Evolutionary conservation across 2,888 invertebrate species (phyloP).

Genomic region (Sarcophaga carnaria): DNA sequence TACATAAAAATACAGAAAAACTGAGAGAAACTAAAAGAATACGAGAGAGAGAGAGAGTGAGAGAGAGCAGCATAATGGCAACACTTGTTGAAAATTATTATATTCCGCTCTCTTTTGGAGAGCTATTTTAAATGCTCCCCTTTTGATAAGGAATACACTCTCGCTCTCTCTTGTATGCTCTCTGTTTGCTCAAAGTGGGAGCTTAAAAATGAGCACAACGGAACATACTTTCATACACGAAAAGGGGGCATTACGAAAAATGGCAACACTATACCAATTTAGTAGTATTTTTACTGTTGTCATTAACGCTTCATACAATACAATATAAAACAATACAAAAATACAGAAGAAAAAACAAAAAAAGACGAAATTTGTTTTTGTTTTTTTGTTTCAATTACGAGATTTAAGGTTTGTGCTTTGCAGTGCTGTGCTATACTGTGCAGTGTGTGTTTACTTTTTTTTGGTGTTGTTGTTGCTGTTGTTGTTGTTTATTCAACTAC

Average conservation of each 20-base stretch:
- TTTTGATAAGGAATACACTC: background rate
- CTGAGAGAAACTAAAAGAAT: constrained; percentile 1
- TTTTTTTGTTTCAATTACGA: constrained; percentile 51
- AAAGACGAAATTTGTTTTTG: constrained; percentile 3
- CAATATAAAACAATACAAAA: constrained; percentile 40
- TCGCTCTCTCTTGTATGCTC: background rate
- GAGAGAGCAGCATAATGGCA: constrained; percentile 25
- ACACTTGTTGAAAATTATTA: constrained; percentile 67
- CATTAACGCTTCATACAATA: constrained; percentile 66
- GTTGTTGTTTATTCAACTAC: no score
- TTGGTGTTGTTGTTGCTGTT: background rate
- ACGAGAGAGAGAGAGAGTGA: constrained; percentile 7
- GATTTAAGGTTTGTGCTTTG: background rate
- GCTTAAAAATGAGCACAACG: constrained; percentile 13
- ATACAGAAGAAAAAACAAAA: constrained; percentile 7
- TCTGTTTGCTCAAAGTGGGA: constrained; percentile 12
- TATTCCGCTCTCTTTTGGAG: constrained; percentile 15
- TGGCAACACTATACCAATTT: constrained; percentile 68
- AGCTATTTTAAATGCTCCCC: constrained; percentile 19
- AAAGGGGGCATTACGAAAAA: constrained; percentile 67
- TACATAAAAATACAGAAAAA: background rate
- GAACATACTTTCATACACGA: constrained; percentile 8
- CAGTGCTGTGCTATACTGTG: background rate
- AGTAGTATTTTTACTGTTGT: constrained; percentile 68
- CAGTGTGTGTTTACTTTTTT: constrained; percentile 45